Percentiles rank a stretch among this genome's conserved stretches.
phyloP scores from a whole-genome alignment of 2,113 vertebrate species.

The Nyctereutes procyonoides region DNA sequence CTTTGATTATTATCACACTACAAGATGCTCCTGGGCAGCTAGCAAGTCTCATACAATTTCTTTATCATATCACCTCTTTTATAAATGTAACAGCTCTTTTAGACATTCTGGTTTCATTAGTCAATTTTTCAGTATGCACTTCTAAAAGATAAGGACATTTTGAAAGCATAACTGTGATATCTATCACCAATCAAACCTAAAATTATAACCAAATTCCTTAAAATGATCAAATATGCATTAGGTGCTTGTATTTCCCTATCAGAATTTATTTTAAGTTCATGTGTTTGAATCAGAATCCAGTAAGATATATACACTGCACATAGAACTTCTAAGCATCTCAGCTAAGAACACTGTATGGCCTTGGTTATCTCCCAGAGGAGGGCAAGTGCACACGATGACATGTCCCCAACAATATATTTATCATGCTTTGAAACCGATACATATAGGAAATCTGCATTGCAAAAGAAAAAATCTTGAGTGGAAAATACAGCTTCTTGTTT shows the following conservation, averaged over 20 bases:
- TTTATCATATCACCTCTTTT: not conserved
- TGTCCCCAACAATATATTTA: not conserved
- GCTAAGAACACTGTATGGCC: not conserved
- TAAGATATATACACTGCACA: not conserved
- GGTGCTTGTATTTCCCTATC: not conserved
- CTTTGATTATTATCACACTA: not conserved
- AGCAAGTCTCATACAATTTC: not conserved
- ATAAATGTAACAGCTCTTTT: not conserved
- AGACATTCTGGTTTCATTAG: no score
- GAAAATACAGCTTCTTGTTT: not conserved
- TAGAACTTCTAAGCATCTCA: not conserved
- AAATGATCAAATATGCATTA: not conserved
- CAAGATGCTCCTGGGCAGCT: not conserved
- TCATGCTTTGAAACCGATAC: not conserved
- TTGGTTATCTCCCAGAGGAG: not conserved
- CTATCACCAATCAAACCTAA: not conserved
- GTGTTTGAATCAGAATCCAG: not conserved
- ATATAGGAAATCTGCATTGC: not conserved
- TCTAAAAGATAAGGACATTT: not conserved
- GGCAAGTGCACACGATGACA: not conserved
- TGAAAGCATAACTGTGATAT: not conserved
- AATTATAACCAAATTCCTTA: not conserved
- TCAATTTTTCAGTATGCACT: not conserved
- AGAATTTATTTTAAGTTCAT: not conserved
- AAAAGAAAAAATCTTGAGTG: not conserved